Evolutionary conservation across 2,888 invertebrate species (phyloP).

Genomic region (Epsilonema sp.): DNA sequence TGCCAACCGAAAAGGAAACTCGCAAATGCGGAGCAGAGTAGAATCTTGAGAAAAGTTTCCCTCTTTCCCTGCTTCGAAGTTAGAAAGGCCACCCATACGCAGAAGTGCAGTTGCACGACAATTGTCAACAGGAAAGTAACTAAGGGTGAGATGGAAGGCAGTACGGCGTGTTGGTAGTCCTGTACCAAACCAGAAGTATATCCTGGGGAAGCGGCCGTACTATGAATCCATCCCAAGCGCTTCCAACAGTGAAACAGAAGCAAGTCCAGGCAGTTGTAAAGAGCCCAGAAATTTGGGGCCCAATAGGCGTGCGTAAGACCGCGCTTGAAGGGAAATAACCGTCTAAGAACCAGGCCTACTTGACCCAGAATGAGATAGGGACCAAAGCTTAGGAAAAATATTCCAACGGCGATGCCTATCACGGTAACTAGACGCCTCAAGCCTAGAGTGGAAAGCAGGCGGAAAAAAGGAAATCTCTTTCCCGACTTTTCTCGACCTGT

Average conservation of each 20-base stretch:
- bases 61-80: too few relatives aligned
- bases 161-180: slow-evolving; percentile 56
- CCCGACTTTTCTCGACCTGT: background rate
- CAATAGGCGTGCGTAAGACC: slow-evolving; percentile 94
- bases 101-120: slow-evolving; percentile 42
- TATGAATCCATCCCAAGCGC: background rate
- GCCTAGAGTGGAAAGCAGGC: too few relatives aligned
- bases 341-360: slow-evolving; percentile 38
- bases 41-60: slow-evolving; percentile 47
- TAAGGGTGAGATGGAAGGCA: slow-evolving; percentile 56
- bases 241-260: slow-evolving; percentile 11
- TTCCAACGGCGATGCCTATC: slow-evolving; percentile 39
- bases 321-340: slow-evolving; percentile 85
- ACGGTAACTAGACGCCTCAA: slow-evolving; percentile 40
- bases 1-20: slow-evolving; percentile 94
- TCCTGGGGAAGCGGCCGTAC: too few relatives aligned
- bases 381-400: slow-evolving; percentile 57
- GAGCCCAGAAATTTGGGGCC: slow-evolving; percentile 96
- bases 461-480: too few relatives aligned
- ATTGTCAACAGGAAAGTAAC: slow-evolving; percentile 52
- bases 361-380: slow-evolving; percentile 45
- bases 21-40: slow-evolving; percentile 60
- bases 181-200: slow-evolving; percentile 73
- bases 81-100: too few relatives aligned
- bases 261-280: slow-evolving; percentile 63